phyloP scores from a whole-genome alignment of 2,888 invertebrate genomes.

The Rotaria socialis region DNA sequence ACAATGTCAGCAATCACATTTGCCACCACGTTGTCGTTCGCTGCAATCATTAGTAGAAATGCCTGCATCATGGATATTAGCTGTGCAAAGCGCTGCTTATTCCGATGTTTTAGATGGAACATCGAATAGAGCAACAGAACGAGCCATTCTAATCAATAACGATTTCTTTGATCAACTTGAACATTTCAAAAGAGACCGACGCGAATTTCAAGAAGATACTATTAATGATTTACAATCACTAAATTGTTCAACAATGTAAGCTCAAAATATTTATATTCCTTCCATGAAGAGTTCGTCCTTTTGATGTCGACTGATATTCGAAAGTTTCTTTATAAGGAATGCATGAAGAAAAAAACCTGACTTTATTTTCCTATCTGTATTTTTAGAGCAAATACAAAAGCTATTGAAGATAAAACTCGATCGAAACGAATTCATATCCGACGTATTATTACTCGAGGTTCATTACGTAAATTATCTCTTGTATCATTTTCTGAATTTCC shows the following conservation, averaged over 20 bases:
- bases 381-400: neutral
- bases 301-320: too few relatives aligned
- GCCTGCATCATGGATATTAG: constrained; percentile 15
- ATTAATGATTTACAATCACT: neutral
- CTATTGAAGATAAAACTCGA: too few relatives aligned
- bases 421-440: neutral
- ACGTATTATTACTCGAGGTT: neutral
- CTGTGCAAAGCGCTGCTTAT: constrained; percentile 19
- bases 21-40: constrained; percentile 1
- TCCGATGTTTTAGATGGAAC: constrained; percentile 29
- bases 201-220: neutral
- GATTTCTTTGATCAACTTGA: constrained; percentile 12
- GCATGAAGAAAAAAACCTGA: too few relatives aligned
- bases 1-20: neutral
- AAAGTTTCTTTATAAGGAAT: too few relatives aligned
- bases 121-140: neutral
- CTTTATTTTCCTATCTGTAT: neutral
- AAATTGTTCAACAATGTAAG: neutral
- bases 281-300: too few relatives aligned
- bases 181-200: neutral
- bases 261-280: neutral
- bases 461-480: neutral
- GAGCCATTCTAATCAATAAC: neutral
- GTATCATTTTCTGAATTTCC: neutral
- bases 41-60: neutral